Percentiles rank a stretch among this genome's conserved stretches.
Conservation (phyloP, 1,140 invertebrate species). For the Cydia strobilella region DNA sequence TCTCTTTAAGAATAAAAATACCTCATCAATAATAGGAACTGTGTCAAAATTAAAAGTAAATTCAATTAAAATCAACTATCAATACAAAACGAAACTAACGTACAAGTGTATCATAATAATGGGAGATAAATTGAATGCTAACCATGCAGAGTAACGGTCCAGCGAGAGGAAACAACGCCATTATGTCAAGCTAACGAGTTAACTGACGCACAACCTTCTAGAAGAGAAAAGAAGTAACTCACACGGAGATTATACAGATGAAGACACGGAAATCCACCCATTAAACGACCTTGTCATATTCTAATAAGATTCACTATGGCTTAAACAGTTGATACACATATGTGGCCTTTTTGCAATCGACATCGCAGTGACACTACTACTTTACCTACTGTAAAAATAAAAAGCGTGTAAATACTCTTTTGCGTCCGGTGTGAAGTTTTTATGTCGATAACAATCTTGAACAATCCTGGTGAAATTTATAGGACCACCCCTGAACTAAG, state of each 20-base stretch:
- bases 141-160: conserved; percentile 41
- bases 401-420: neutral
- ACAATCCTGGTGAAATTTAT: neutral
- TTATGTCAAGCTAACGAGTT: conserved; percentile 43
- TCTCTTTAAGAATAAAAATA: too few relatives aligned
- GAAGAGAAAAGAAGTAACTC: neutral
- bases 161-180: conserved; percentile 42
- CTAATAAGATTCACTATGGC: neutral
- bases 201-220: neutral
- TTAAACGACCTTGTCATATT: neutral
- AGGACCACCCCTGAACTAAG: neutral
- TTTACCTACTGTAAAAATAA: conserved; percentile 11
- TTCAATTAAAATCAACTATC: neutral
- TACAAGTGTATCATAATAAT: conserved; percentile 7
- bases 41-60: neutral
- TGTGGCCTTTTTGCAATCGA: neutral
- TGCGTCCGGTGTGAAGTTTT: conserved; percentile 28
- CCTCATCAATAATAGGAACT: neutral
- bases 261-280: neutral
- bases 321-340: neutral
- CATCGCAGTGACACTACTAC: conserved; percentile 3
- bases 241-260: neutral
- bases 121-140: conserved; percentile 45
- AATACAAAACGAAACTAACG: neutral
- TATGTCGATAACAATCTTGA: conserved; percentile 4